Base-by-base conservation (phyloP, 2,888 invertebrate species). In the Gastracanthus pulcherrimus region DNA sequence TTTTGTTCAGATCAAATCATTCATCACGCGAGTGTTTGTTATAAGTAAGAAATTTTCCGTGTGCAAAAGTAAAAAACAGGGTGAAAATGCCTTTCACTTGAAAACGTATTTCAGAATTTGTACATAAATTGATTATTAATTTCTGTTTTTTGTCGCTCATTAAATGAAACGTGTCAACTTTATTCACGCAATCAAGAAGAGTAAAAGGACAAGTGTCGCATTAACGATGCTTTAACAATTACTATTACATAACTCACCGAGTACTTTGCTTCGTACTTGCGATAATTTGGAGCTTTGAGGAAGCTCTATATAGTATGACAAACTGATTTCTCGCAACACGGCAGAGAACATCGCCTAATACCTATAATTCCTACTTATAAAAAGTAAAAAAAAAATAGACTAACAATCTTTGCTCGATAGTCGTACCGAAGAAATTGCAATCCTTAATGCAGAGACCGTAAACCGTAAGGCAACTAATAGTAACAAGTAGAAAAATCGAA, bases 1-100 rank as follows among this genome's bases (percentile, higher is more conserved):
- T 67, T 79, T 71, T 83, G 48, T 80, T 84, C 82, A 85, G 77
- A 86, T 86, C 83, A 82, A 83, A 83, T 83, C 60, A 79, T 76
- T 71, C 71, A 41, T 80, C 70, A 41, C 77, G 51, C 60, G 80
- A 83, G 55, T 58, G 26, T 75, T 71, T 71, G 34, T 74, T 74
- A 66, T 74, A 76, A 11, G 1, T 76, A 62, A 80, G 75, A 11
- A 80, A 83, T 79, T 60, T 80, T 71, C 70, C 48, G 34, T 67
- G 69, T 82, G 83, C 64, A 83, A 83, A 83, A 83, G 79, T 83
- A 83, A 80, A 81, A 83, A 81, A 80, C 26, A 48, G 69, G 75
- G 75, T 60, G 76, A 79, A 84, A 81, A 64, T 77, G 36, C 45
- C 77, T 76, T 55, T 66, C n/a, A 62, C 62, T 66, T 60, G 13